Conservation (phyloP, 2,113 vertebrate genomes). For the Brachypteracias leptosomus region DNA sequence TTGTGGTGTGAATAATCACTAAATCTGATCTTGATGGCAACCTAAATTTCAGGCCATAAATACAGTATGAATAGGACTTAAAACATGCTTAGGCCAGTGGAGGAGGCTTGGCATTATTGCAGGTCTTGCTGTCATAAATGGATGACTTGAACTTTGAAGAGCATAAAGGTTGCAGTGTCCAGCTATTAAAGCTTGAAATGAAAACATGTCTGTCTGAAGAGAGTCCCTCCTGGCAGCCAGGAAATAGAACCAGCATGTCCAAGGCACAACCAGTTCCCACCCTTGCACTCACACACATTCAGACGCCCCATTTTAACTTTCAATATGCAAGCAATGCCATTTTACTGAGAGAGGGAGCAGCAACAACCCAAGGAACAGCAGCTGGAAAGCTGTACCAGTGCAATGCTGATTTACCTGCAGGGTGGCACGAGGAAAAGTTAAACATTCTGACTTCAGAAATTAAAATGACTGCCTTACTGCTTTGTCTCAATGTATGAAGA, state of each 20-base stretch:
- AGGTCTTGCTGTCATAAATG: accelerated
- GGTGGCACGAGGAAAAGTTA: neutral
- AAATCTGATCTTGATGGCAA: neutral
- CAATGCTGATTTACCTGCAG: neutral
- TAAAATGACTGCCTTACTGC: neutral
- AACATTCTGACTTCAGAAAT: neutral
- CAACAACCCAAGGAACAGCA: neutral
- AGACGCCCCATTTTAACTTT: neutral
- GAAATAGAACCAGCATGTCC: neutral
- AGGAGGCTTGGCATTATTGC: neutral
- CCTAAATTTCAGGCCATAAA: neutral
- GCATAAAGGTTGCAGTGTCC: neutral
- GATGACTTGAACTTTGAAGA: neutral
- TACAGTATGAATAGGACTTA: neutral
- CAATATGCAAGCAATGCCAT: neutral
- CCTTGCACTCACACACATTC: neutral
- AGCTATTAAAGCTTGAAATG: neutral
- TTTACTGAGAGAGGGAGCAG: neutral
- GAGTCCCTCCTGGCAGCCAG: neutral
- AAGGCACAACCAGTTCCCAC: neutral
- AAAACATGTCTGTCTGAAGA: neutral
- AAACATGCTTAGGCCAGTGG: neutral
- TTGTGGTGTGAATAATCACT: neutral
- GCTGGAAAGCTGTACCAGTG: neutral
- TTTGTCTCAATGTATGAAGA: neutral